These are phyloP conservation scores for Cepaea hortensis DNA, from an alignment of 2,888 invertebrate genomes.

Conservation along the genomic window DNA sequence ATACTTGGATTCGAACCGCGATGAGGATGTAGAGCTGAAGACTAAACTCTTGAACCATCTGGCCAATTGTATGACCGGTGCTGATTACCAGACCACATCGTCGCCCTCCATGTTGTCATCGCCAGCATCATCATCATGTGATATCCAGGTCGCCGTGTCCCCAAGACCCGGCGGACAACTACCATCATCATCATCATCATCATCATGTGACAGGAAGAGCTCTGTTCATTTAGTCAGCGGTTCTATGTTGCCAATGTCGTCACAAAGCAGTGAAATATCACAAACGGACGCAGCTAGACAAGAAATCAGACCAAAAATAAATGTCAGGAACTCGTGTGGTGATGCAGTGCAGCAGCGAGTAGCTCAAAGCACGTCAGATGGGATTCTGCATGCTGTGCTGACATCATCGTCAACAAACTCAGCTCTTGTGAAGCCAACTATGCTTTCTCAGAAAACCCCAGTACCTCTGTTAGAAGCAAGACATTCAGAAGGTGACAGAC, in stretches of 20 bases:
- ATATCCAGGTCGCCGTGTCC: not conserved
- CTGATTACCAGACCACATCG: not conserved
- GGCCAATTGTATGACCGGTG: constrained; percentile 58
- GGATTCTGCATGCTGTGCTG: not conserved
- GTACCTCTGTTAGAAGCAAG: not conserved
- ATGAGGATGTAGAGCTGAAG: constrained; percentile 64
- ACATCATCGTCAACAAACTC: not conserved
- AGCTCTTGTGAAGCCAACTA: not conserved
- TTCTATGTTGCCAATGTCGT: not conserved
- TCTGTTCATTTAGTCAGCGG: not conserved
- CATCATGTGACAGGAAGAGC: not conserved
- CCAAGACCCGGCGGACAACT: not conserved
- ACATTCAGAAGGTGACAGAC: not conserved
- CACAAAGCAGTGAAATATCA: not conserved
- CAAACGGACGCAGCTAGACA: not conserved
- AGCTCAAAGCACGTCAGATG: not conserved
- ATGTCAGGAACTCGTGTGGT: not conserved
- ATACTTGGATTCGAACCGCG: constrained; percentile 67
- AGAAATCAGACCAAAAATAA: not conserved
- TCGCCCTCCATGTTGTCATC: not conserved
- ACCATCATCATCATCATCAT: not conserved
- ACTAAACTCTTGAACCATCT: constrained; percentile 68
- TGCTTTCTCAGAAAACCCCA: not conserved
- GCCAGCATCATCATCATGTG: not conserved
- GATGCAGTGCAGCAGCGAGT: not conserved